Evolutionary conservation across 2,113 vertebrate genomes (phyloP), one percentile per base, ranked within the genome.

Genomic region (Seriola aureovittata): DNA sequence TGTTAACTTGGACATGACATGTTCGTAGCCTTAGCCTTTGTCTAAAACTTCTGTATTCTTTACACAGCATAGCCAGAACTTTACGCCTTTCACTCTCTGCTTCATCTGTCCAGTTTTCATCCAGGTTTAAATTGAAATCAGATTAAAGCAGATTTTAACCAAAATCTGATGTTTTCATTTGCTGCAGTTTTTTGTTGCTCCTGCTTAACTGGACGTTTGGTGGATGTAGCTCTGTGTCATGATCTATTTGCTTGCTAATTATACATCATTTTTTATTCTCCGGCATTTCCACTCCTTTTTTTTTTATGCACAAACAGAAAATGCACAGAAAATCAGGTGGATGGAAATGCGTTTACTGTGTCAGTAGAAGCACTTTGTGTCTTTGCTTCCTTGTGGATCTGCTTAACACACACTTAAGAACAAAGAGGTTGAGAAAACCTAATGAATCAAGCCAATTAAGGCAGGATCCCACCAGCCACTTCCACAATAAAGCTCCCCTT

Each of bases 391-490:
- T 71, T 60, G 23, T 38, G 72, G 69, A 23, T 67, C n/a, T 42
- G 66, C 46, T 62, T 55, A 88, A 65, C 58, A 81, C 72, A 74
- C 59, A n/a, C 21, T 80, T 75, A 0, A 44, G 78, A 78, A 83
- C 65, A 75, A 75, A 78, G 62, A 19, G 60, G 25, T 4, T 40
- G 67, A 62, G 57, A 71, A 29, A 34, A 73, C 19, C 42, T 16
- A 10, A 58, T 19, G 57, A 79, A 84, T 77, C 63, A 81, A 81
- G 57, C 66, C 72, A 86, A 87, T 89, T 87, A 80, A 75, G 34
- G 42, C 78, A 52, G 65, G 70, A 77, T 79, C 68, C 25, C 6
- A 57, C 14, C 29, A 60, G 71, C 23, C 64, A 17, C 71, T 81
- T 11, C 59, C 74, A 21, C 57, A 67, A 55, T 62, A 58, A 63